Evolutionary conservation across 2,797 vertebrate species (phyloP), one percentile per base, ranked within the genome.

Genomic region (Anguilla obscura): DNA sequence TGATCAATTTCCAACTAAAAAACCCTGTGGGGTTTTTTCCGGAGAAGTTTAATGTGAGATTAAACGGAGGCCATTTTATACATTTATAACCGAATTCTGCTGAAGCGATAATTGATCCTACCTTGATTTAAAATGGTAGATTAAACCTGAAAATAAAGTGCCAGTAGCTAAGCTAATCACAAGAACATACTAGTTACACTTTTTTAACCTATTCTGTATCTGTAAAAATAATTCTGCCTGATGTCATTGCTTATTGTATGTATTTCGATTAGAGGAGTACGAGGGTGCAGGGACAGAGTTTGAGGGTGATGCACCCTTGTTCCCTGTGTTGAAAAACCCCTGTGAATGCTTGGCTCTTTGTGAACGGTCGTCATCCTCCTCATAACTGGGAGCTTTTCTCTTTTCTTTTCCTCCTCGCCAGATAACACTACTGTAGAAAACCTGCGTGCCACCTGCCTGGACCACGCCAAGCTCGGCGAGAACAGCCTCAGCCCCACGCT

Each of bases 401-500:
- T 40, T 76, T 45, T 18, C 9, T 71, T 66, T 36, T 76, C n/a
- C 60, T 87, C 33, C 36, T 88, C 95, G 95, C 58, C 93, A 99
- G 99, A 99, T 96, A 99, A 98, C 95, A 98, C 97, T 92, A 99
- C 98, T 1, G 98, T 99, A 89, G 98, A 98, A 93, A 99, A 98
- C 93, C 95, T 99, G 91, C 97, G 98, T 95, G 97, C 98, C 86
- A 97, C 98, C 94, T 99, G 99, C 96, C 96, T 99, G 94, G 99
- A 99, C 92, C 98, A 99, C 1, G 98, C 98, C 91, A 99, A 99
- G 94, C 98, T 99, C 45, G 99, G 99, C 45, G 99, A 99, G 93
- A 99, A 97, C 95, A 99, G 98, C 95, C 98, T 99, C 94, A 99
- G 98, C 93, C 98, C 99, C 80, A 98, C 98, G n/a, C 95, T 99